Base-by-base conservation (phyloP, 2,888 invertebrate genomes). In the Diabrotica balteata region DNA sequence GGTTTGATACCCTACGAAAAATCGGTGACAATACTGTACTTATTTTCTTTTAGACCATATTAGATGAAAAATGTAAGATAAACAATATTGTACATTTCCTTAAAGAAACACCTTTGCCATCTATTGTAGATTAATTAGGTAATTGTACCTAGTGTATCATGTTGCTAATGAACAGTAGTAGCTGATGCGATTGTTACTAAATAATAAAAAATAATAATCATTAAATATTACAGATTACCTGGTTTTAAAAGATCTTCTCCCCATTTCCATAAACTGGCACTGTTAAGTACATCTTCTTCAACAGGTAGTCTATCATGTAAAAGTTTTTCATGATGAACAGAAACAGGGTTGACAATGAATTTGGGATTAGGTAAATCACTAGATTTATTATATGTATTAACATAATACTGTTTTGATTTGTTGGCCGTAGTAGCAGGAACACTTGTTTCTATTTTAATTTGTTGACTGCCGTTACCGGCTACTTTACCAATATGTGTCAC, bases 191-290 rank as follows among this genome's bases (percentile, higher is more conserved):
- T 17, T 17, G 17, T 1, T 17, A 17, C 17, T 17, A 17, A 17
- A 17, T 17, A 17, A 17, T 17, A 17, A 17, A 17, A 17, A 17
- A 17, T 17, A 17, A 17, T 32, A 32, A 32, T 32, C 5, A 32
- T 32, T 2, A 32, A 32, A 32, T 32, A 32, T 32, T 32, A 32
- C 3, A 32, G 5, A 32, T 32, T 32, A 32, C 32, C 82, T 0
- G 82, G 82, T 67, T 75, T 79, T 51, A 82, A 66, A 44, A 82
- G 73, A 66, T 83, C 83, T 63, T 79, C 80, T 1, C 82, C 81
- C 82, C 82, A 83, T 66, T 75, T 79, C 80, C 80, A 81, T 55
- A 80, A 71, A 43, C 71, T 8, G 8, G 55, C 44, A 8, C 32
- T 47, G 47, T 9, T 10, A 10, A 44, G 7, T 10, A n/a, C 43